Percentiles rank a stretch among this genome's conserved stretches.
Conservation (phyloP, 1,140 invertebrate species). For the Hestina assimilis region DNA sequence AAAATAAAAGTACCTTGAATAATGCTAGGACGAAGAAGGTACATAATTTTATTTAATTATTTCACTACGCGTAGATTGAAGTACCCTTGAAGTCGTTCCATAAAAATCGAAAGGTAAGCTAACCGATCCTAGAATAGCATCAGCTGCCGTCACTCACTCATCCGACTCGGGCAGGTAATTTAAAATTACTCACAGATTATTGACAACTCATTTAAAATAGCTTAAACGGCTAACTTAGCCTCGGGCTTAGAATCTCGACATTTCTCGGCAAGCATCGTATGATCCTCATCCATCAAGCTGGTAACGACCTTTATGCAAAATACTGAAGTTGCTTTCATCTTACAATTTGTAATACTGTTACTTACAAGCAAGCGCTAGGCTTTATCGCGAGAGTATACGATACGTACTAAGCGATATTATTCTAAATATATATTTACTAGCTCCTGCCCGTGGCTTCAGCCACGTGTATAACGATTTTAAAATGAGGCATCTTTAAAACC, state of each 20-base stretch:
- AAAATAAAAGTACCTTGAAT: too few relatives aligned
- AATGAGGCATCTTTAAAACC: too few relatives aligned
- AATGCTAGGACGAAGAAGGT: too few relatives aligned
- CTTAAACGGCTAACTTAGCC: conserved; percentile 34
- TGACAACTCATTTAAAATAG: conserved; percentile 40
- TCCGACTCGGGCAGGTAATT: conserved; percentile 27
- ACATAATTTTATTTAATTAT: too few relatives aligned
- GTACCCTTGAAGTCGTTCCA: too few relatives aligned
- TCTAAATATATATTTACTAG: too few relatives aligned
- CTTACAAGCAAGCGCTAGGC: conserved; percentile 6
- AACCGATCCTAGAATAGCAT: conserved; percentile 5
- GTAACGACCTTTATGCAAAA: conserved; percentile 51
- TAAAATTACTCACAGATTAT: conserved; percentile 37
- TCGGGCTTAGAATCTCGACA: conserved; percentile 21
- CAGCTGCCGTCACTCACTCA: conserved; percentile 20
- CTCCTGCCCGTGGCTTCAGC: too few relatives aligned
- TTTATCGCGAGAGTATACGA: background rate
- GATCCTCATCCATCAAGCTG: conserved; percentile 56
- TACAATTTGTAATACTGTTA: conserved; percentile 27
- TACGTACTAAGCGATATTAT: too few relatives aligned
- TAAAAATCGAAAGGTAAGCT: background rate
- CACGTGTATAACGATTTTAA: too few relatives aligned
- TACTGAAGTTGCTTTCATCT: conserved; percentile 22
- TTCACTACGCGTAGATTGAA: too few relatives aligned
- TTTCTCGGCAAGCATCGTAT: conserved; percentile 38